These are phyloP conservation scores for Dryoscopus gambensis DNA, from an alignment of 2,113 vertebrate genomes.

Conservation along the genomic window DNA sequence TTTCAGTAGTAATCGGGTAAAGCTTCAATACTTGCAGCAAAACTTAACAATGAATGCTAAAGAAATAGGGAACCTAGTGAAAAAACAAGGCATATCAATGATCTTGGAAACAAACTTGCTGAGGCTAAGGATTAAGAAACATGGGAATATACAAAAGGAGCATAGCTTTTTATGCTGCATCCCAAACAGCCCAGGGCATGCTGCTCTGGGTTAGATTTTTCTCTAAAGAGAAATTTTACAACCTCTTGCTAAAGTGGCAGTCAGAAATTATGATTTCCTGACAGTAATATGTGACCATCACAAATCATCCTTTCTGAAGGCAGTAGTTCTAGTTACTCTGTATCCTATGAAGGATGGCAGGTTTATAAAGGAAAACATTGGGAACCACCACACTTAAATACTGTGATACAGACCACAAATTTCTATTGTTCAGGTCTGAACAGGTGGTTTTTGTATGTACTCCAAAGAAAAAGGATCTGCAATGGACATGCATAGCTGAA, in stretches of 20 bases:
- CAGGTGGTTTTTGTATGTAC: neutral
- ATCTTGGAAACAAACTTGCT: neutral
- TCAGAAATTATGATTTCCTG: neutral
- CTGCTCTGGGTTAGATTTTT: neutral
- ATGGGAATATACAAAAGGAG: fast-evolving
- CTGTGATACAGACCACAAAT: neutral
- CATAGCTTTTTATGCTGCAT: neutral
- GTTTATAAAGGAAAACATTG: neutral
- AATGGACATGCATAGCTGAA: neutral
- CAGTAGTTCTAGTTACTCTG: fast-evolving
- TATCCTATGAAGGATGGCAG: neutral
- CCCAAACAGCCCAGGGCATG: neutral
- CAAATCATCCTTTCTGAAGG: neutral
- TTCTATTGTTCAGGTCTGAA: neutral
- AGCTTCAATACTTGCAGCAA: neutral
- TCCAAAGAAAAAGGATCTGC: neutral
- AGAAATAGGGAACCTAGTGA: neutral
- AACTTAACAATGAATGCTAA: neutral
- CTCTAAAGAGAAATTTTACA: neutral
- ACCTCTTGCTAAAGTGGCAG: neutral
- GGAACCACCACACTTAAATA: neutral
- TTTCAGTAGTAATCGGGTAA: neutral
- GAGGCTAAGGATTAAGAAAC: neutral
- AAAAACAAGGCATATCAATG: neutral
- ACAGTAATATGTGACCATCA: neutral